Evolutionary conservation across 1,140 invertebrate species (phyloP).

Genomic region (Luehdorfia chinensis): DNA sequence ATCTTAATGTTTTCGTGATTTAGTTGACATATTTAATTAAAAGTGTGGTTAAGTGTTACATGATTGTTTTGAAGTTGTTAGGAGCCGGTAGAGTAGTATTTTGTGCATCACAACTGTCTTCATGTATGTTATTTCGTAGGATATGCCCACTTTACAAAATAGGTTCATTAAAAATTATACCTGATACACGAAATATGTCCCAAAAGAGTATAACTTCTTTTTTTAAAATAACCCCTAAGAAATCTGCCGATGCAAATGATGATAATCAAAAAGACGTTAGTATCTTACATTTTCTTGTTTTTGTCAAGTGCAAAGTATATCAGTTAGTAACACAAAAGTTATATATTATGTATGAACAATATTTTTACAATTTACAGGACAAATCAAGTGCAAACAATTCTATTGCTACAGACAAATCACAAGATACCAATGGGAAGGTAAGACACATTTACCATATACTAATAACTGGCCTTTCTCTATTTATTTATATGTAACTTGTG

Average conservation of each 20-base stretch:
- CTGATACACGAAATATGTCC: conserved; percentile 42
- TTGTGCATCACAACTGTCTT: neutral
- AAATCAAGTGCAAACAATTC: neutral
- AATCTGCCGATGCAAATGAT: conserved; percentile 23
- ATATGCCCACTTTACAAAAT: neutral
- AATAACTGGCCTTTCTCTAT: too few species aligned
- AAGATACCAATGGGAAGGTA: conserved; percentile 16
- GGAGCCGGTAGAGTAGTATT: conserved; percentile 9
- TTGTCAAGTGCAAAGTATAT: too few species aligned
- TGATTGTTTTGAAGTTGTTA: conserved; percentile 11
- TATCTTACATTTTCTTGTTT: too few species aligned
- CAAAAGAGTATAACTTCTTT: conserved; percentile 66
- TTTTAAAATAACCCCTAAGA: conserved; percentile 55
- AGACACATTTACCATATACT: conserved; percentile 17
- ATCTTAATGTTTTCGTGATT: too few species aligned
- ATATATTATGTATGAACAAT: too few species aligned
- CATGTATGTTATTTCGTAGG: neutral
- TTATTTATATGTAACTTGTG: too few species aligned
- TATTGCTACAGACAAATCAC: conserved; percentile 1
- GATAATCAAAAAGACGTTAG: conserved; percentile 22
- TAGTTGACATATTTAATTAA: too few species aligned
- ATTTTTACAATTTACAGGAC: neutral
- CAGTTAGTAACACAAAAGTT: too few species aligned
- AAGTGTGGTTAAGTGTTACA: neutral
- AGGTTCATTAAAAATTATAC: too few species aligned